Percentiles rank a stretch among this genome's conserved stretches.
Conservation (phyloP, 1,140 invertebrate species). For the Brachionus plicatilis region DNA sequence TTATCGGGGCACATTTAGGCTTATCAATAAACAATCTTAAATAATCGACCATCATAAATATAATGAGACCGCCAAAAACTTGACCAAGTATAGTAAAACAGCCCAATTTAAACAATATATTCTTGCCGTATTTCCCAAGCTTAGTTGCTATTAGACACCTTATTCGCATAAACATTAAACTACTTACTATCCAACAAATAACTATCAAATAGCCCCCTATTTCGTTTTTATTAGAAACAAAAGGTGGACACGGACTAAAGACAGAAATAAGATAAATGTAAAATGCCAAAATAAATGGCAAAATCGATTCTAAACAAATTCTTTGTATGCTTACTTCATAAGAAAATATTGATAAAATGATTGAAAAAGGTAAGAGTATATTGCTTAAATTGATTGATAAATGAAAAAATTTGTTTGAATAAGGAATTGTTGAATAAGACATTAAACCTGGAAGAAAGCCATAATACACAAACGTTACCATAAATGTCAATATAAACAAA, state of each 20-base stretch:
- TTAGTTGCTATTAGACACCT: constrained; percentile 26
- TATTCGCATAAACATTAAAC: constrained; percentile 33
- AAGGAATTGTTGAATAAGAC: constrained; percentile 37
- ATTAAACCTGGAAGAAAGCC: constrained; percentile 26
- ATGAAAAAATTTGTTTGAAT: constrained; percentile 27
- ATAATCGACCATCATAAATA: constrained; percentile 16
- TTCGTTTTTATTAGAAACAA: constrained; percentile 10
- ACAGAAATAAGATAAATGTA: constrained; percentile 14
- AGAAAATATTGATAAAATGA: constrained; percentile 30
- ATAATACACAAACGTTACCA: constrained; percentile 32
- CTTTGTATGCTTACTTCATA: background rate
- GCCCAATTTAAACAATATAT: background rate
- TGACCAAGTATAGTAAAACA: constrained; percentile 34
- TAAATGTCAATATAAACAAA: background rate
- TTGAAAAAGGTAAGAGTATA: constrained; percentile 11
- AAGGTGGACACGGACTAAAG: constrained; percentile 36
- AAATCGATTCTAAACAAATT: background rate
- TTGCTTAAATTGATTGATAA: constrained; percentile 18
- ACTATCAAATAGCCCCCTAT: constrained; percentile 26
- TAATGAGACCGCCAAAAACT: constrained; percentile 36
- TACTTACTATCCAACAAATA: background rate
- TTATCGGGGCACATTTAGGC: background rate
- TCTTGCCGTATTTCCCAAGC: constrained; percentile 27
- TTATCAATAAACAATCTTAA: background rate
- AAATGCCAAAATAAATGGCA: background rate